Percentiles rank a stretch among this genome's conserved stretches.
phyloP scores from a whole-genome alignment of 2,113 vertebrate genomes.

The human (Homo sapiens) region GRCh38 chr7:105772501-105773000 shows the following conservation, averaged over 20 bases:
- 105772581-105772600: not conserved
- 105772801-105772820: conserved; percentile 26
- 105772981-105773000: not conserved
- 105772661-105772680: not conserved
- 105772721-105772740: conserved; percentile 4
- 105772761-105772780: conserved; percentile 17
- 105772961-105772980: not conserved
- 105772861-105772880: not conserved
- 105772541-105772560: not conserved
- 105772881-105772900: conserved; percentile 30
- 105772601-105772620: not conserved
- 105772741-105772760: not conserved
- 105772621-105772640: not conserved
- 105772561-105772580: not conserved
- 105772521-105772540: conserved; percentile 39
- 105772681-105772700: not conserved
- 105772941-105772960: conserved; percentile 18
- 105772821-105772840: not conserved
- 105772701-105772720: not conserved
- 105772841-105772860: conserved; percentile 2
- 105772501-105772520: not conserved
- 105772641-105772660: not conserved
- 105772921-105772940: not conserved
- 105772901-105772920: not conserved
- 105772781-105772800: not conserved